A percentile compares a stretch with the other conserved stretches of the same genome.
These are phyloP conservation scores for Agrochola circellaris DNA, from an alignment of 2,888 invertebrate genomes.

Conservation along the genomic window DNA sequence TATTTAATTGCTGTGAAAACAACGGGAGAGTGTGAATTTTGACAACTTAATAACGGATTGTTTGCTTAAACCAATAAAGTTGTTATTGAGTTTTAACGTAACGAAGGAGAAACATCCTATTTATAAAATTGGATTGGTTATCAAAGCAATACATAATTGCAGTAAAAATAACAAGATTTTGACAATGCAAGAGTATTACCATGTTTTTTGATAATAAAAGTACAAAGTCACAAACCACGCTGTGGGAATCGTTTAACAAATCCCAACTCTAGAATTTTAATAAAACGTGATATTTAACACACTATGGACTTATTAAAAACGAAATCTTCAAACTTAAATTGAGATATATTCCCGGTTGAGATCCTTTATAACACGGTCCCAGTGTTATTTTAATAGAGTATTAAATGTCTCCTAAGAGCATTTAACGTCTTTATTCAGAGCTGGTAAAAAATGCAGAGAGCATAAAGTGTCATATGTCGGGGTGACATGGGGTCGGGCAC, in stretches of 20 bases:
- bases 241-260: neutral
- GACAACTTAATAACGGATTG: slow-evolving; percentile 72
- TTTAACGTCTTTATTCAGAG: slow-evolving; percentile 77
- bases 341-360: slow-evolving; percentile 66
- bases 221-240: neutral
- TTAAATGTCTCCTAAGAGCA: slow-evolving; percentile 79
- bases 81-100: slow-evolving; percentile 49
- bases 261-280: slow-evolving; percentile 19
- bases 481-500: slow-evolving; percentile 51
- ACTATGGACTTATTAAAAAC: slow-evolving; percentile 41
- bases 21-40: slow-evolving; percentile 72
- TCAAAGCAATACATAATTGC: slow-evolving; percentile 3
- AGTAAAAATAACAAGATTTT: neutral
- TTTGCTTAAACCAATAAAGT: slow-evolving; percentile 70
- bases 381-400: slow-evolving; percentile 75
- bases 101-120: slow-evolving; percentile 34
- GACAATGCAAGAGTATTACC: neutral
- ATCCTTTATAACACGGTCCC: slow-evolving; percentile 70
- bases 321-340: slow-evolving; percentile 55
- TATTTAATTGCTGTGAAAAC: slow-evolving; percentile 73
- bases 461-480: slow-evolving; percentile 77
- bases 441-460: slow-evolving; percentile 70
- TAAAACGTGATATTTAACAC: slow-evolving; percentile 33
- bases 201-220: neutral
- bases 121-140: slow-evolving; percentile 24